Evolutionary conservation across 2,113 vertebrate species (phyloP).

Genomic region (Hystrix cristata): DNA sequence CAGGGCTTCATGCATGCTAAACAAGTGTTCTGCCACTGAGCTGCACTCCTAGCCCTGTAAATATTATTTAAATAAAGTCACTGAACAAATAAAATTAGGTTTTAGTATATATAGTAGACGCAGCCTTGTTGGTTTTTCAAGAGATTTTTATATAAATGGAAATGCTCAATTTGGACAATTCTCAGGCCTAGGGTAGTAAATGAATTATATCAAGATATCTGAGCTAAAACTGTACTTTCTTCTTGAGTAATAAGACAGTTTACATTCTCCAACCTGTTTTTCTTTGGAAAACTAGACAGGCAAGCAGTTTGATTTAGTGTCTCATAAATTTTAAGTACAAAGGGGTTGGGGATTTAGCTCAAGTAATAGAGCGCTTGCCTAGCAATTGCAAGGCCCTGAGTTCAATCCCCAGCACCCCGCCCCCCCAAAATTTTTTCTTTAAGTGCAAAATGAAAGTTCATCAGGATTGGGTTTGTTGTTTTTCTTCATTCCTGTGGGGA

Average conservation of each 20-base stretch:
- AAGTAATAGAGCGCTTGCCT: no score
- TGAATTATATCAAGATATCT: constrained; percentile 2
- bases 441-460: not conserved
- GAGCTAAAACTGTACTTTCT: not conserved
- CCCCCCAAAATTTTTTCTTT: not conserved
- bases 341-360: no score
- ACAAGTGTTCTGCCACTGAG: not conserved
- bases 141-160: constrained; percentile 33
- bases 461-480: not conserved
- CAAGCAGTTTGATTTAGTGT: not conserved
- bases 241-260: not conserved
- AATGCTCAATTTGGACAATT: constrained; percentile 39
- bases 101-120: not conserved
- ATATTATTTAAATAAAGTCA: constrained; percentile 1
- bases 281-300: not conserved
- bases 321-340: not conserved
- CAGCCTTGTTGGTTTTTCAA: constrained; percentile 42
- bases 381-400: no score
- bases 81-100: constrained; percentile 43
- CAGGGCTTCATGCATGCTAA: not conserved
- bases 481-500: not conserved
- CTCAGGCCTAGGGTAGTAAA: not conserved
- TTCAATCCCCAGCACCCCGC: no score
- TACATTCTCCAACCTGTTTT: not conserved
- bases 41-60: not conserved